Evolutionary conservation across 2,113 vertebrate species (phyloP).

Genomic region (Larimichthys crocea): DNA sequence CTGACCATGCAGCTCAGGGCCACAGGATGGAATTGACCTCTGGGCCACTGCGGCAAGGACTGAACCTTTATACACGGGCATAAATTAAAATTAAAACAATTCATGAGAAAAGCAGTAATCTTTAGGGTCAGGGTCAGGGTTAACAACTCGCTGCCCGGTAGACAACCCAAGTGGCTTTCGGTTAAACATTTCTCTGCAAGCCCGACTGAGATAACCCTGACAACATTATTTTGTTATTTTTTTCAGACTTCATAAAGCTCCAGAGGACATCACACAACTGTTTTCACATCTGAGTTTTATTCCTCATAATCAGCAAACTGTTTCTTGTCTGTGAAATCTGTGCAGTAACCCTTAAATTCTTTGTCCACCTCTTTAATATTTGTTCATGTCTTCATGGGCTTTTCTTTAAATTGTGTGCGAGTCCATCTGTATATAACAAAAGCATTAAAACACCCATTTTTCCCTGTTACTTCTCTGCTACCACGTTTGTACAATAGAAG

Average conservation of each 20-base stretch:
- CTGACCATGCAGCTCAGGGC: too few relatives aligned
- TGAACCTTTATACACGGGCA: too few relatives aligned
- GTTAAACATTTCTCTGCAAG: background rate
- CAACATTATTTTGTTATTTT: background rate
- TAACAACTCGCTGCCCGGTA: background rate
- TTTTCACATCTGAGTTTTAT: background rate
- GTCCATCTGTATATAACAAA: background rate
- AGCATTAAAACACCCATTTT: background rate
- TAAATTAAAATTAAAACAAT: too few relatives aligned
- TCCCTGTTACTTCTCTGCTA: background rate
- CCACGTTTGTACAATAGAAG: conserved; percentile 34
- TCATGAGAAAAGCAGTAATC: too few relatives aligned
- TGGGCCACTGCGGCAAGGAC: too few relatives aligned
- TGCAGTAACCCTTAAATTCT: background rate
- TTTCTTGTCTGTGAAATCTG: background rate
- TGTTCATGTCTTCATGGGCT: background rate
- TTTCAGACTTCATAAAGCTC: background rate
- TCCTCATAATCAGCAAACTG: background rate
- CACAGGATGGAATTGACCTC: too few relatives aligned
- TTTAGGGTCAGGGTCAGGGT: too few relatives aligned
- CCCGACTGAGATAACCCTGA: background rate
- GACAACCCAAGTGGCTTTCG: background rate
- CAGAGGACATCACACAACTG: background rate
- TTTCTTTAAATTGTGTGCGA: background rate
- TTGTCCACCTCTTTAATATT: background rate